Evolutionary conservation across 2,888 invertebrate species (phyloP).

Genomic region (Melanophora roralis): DNA sequence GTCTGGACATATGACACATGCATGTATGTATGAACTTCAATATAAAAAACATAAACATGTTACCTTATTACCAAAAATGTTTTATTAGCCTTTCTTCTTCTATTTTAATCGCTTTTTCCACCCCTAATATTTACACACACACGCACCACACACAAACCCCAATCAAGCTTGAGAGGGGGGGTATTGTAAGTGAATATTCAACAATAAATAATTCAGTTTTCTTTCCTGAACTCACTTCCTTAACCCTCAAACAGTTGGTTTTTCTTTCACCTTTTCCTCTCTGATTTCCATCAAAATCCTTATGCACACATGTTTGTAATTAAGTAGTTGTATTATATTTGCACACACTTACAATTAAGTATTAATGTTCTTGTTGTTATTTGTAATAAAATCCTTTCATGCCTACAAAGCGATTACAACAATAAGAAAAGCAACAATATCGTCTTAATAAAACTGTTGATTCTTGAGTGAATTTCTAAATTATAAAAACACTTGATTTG

Average conservation of each 20-base stretch:
- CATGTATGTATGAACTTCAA: no score
- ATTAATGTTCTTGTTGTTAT: slow-evolving; percentile 8
- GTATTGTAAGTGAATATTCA: not conserved
- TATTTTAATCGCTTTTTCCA: no score
- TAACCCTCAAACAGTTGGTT: no score
- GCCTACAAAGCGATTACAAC: not conserved
- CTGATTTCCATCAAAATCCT: slow-evolving; percentile 10
- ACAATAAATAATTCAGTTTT: slow-evolving; percentile 24
- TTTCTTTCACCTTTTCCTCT: not conserved
- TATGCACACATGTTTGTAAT: slow-evolving; percentile 20
- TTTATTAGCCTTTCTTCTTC: no score
- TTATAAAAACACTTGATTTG: slow-evolving; percentile 46
- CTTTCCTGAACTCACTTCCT: not conserved
- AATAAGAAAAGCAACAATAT: not conserved
- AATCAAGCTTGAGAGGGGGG: no score
- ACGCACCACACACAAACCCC: not conserved
- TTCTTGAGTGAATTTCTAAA: slow-evolving; percentile 56
- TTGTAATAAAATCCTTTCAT: not conserved
- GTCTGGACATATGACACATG: no score
- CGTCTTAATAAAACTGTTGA: slow-evolving; percentile 45
- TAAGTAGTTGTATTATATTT: slow-evolving; percentile 19
- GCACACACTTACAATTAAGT: not conserved
- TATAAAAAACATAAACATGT: no score
- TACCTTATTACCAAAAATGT: no score
- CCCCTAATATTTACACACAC: not conserved